phyloP scores from a whole-genome alignment of 2,113 vertebrate species.

The Cyanoderma ruficeps region DNA sequence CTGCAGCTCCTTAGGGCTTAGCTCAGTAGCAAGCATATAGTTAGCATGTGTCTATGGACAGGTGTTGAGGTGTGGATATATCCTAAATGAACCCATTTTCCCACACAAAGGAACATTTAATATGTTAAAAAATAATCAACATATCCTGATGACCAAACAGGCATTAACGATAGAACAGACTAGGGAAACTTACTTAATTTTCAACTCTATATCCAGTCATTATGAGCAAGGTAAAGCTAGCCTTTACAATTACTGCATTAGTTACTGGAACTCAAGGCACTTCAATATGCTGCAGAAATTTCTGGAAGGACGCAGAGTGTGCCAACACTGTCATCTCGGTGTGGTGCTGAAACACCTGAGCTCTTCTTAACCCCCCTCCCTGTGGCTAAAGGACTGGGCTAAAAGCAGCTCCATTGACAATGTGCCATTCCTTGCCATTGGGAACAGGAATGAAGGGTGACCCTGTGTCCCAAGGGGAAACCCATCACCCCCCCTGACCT shows the following conservation, averaged over 20 bases:
- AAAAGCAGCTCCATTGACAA: background rate
- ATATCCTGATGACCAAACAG: background rate
- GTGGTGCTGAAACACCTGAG: background rate
- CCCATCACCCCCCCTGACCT: rapidly evolving
- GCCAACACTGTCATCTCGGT: background rate
- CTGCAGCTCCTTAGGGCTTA: background rate
- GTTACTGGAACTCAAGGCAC: background rate
- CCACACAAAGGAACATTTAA: background rate
- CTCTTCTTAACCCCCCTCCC: background rate
- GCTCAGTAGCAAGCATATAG: background rate
- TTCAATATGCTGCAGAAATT: background rate
- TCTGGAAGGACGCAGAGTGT: background rate
- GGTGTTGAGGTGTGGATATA: background rate
- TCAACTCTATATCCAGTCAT: background rate
- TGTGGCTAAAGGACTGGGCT: background rate
- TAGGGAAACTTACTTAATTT: background rate
- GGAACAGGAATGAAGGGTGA: background rate
- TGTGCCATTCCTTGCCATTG: background rate
- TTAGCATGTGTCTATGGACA: background rate
- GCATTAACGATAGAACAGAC: background rate
- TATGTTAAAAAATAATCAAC: background rate
- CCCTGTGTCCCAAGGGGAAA: rapidly evolving
- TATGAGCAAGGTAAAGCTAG: background rate
- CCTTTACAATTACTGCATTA: background rate
- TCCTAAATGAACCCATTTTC: background rate